Evolutionary conservation across 2,888 invertebrate genomes (phyloP).

Genomic region (Agriopis aurantiaria): DNA sequence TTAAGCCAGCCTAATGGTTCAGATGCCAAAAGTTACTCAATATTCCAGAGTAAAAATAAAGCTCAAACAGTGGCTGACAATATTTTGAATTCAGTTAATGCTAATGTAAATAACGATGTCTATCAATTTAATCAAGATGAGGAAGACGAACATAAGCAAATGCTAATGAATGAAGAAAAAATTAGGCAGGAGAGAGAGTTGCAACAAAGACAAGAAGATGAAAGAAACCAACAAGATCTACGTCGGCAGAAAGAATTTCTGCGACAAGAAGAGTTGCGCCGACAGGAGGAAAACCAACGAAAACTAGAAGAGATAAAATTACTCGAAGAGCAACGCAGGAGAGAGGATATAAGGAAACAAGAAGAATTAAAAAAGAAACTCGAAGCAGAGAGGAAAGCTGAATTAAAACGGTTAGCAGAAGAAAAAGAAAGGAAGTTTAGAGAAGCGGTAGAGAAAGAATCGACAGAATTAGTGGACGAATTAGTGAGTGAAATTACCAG

Average conservation of each 20-base stretch:
- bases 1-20: constrained; percentile 54
- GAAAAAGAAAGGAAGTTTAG: constrained; percentile 67
- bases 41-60: constrained; percentile 77
- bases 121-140: constrained; percentile 71
- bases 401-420: constrained; percentile 68
- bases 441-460: constrained; percentile 72
- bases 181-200: constrained; percentile 57
- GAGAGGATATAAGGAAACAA: constrained; percentile 66
- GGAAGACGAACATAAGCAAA: constrained; percentile 48
- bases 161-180: constrained; percentile 53
- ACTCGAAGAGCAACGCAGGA: constrained; percentile 63
- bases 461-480: constrained; percentile 65
- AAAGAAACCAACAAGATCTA: constrained; percentile 53
- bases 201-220: constrained; percentile 51
- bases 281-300: constrained; percentile 46
- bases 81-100: constrained; percentile 67
- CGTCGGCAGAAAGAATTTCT: constrained; percentile 50
- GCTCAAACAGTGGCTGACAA: constrained; percentile 69
- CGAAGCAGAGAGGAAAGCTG: constrained; percentile 70
- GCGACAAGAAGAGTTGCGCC: constrained; percentile 48
- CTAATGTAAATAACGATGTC: constrained; percentile 52
- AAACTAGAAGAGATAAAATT: constrained; percentile 37
- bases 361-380: constrained; percentile 66
- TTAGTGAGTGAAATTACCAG: constrained; percentile 65
- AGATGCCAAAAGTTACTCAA: constrained; percentile 63